Conservation (phyloP, 1,140 invertebrate genomes). For the Papilio polyxenes region DNA sequence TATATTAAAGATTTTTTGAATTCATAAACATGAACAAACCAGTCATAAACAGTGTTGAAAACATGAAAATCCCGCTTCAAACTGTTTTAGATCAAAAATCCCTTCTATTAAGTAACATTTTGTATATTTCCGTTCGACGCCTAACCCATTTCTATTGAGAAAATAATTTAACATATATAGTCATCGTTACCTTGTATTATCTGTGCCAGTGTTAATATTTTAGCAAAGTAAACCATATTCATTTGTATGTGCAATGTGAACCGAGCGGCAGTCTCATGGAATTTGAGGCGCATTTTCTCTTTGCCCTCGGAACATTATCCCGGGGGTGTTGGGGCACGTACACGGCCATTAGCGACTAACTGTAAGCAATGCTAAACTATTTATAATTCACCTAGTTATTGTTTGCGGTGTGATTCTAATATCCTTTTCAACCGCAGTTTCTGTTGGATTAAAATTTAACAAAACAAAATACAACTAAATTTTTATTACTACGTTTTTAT, state of each 20-base stretch:
- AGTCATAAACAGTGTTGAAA: no score
- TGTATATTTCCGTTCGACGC: neutral
- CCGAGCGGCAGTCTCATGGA: neutral
- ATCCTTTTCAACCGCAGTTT: neutral
- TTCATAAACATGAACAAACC: no score
- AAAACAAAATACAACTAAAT: neutral
- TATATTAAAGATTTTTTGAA: no score
- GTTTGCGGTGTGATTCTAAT: conserved; percentile 9
- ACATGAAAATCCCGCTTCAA: no score
- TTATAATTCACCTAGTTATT: conserved; percentile 19
- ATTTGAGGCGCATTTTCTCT: conserved; percentile 17
- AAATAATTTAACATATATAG: neutral
- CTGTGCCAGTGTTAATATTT: neutral
- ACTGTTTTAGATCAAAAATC: no score
- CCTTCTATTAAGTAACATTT: neutral
- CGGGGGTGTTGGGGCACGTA: conserved; percentile 41
- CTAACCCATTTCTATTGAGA: neutral
- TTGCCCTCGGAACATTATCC: conserved; percentile 36
- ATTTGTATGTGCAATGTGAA: conserved; percentile 6
- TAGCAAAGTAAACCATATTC: conserved; percentile 15
- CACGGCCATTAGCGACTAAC: conserved; percentile 45
- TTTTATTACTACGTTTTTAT: neutral
- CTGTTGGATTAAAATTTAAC: neutral
- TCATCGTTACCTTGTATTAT: neutral
- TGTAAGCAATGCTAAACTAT: conserved; percentile 37